Base-by-base conservation (phyloP, 2,888 invertebrate genomes). In the Drosophila subquinaria region DNA sequence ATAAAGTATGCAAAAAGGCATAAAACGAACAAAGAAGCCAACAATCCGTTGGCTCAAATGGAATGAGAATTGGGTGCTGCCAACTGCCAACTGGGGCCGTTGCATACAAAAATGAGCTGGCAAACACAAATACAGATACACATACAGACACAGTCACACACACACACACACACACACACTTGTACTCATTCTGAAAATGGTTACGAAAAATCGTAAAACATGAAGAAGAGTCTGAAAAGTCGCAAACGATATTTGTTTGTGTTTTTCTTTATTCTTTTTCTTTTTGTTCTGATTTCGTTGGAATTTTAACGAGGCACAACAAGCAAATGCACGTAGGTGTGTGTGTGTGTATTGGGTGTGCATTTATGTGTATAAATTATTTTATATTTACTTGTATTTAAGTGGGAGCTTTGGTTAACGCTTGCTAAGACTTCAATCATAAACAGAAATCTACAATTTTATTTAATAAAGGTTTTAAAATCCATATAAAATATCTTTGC, bases 1-100 rank as follows among this genome's bases (percentile, higher is more conserved):
- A 51, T 80, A 86, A 83, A 88, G 86, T 88, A 82, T 88, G 88
- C 88, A 83, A 85, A 88, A 80, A 71, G 73, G 79, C 88, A 82
- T 87, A 87, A 87, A 82, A 82, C 70, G 71, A 79, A 88, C 71
- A 81, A 81, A 64, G 57, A 70, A 79, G 57, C 45, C 62, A 66
- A 51, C 59, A 60, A 61, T 55, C 52, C 63, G 59, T 42, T 62
- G 59, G 40, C 17, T 23, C 30, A n/a, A 43, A 20, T 30, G 61
- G 51, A n/a, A 51, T 42, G 66, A 30, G 57, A 15, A 50, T 57
- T 40, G 35, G 52, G 60, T 50, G 64, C 42, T 52, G 38, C 45
- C 51, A 53, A 52, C 56, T 38, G 33, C 20, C 43, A 51, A 59
- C 33, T 63, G 55, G 45, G 60, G 36, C 33, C 51, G 56, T 61